phyloP scores from a whole-genome alignment of 2,113 vertebrate species.

The Notarius quadriscutis region DNA sequence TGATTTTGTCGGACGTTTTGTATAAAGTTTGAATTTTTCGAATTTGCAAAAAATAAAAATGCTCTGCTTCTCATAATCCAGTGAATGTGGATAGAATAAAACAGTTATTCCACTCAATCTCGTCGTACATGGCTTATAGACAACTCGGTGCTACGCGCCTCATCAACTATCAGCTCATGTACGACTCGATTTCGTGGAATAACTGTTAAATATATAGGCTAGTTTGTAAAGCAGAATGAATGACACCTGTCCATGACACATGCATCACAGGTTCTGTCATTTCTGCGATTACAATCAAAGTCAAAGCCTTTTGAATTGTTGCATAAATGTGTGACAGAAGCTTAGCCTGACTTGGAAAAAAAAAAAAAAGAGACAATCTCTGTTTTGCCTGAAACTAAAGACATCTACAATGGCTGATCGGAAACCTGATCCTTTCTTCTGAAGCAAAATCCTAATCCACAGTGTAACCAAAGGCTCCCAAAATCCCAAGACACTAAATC shows the following conservation, averaged over 20 bases:
- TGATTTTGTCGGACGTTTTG: no score
- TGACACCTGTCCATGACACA: not conserved
- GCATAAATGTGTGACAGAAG: not conserved
- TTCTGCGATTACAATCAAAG: not conserved
- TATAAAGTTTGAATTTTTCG: no score
- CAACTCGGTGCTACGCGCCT: no score
- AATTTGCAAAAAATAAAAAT: no score
- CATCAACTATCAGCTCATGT: no score
- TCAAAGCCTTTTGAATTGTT: not conserved
- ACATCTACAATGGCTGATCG: not conserved
- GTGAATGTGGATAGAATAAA: no score
- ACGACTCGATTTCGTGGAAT: no score
- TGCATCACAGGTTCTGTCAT: not conserved
- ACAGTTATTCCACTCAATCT: no score
- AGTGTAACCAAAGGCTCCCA: not conserved
- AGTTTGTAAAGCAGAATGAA: not conserved
- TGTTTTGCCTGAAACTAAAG: not conserved
- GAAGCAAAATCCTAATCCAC: not conserved
- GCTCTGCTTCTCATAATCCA: no score
- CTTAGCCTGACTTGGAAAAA: not conserved
- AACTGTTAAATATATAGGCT: no score
- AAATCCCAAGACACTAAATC: not conserved
- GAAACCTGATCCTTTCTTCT: not conserved
- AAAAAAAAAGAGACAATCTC: not conserved
- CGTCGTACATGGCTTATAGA: no score